These are phyloP conservation scores for Buphagus erythrorhynchus DNA, from an alignment of 2,797 vertebrate genomes.

Conservation along the genomic window DNA sequence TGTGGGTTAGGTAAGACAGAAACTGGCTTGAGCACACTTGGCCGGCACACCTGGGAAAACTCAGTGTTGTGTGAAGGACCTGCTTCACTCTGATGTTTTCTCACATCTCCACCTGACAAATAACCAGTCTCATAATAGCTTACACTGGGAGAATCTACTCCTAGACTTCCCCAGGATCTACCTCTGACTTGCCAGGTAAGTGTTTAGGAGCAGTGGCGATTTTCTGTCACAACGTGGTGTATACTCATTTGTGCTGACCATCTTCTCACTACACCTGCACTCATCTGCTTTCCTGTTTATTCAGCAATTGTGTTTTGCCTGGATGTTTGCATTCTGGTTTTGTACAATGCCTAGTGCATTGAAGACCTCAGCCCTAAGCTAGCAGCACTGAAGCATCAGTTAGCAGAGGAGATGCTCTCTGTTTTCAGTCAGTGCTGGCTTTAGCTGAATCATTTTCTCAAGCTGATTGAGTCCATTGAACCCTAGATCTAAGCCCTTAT, in stretches of 20 bases:
- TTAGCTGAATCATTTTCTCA: neutral
- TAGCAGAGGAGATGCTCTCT: neutral
- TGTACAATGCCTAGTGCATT: neutral
- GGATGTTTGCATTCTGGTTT: neutral
- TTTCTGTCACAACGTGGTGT: neutral
- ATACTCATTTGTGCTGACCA: neutral
- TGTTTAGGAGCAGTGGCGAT: neutral
- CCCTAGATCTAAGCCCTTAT: neutral
- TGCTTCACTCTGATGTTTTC: neutral
- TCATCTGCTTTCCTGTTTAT: neutral
- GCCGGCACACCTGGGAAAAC: neutral
- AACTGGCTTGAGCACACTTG: neutral
- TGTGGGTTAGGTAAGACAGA: slow-evolving; percentile 32
- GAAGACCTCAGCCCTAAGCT: neutral
- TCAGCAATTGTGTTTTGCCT: neutral
- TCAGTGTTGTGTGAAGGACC: neutral
- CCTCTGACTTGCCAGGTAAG: neutral
- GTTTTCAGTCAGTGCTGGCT: neutral
- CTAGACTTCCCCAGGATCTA: neutral
- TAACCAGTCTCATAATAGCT: neutral
- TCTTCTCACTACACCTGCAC: neutral
- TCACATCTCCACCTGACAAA: neutral
- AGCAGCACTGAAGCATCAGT: neutral
- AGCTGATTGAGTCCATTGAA: neutral
- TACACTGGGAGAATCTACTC: neutral